A percentile compares a stretch with the other conserved stretches of the same genome.
Conservation (phyloP, 2,113 vertebrate genomes). For the Pseudolaguvia tuberculata region DNA sequence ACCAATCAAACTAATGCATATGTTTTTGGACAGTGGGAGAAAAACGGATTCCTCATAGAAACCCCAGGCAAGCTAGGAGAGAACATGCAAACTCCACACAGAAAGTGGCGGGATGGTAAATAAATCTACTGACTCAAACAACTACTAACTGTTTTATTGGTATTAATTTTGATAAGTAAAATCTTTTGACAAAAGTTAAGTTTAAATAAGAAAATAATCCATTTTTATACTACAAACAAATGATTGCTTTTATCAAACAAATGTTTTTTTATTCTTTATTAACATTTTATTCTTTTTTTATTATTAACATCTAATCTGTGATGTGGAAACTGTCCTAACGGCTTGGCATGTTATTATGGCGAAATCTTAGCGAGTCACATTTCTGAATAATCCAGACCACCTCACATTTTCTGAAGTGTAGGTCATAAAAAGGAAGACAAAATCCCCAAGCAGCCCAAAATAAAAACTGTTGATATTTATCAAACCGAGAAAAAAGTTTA, state of each 20-base stretch:
- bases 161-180: background rate
- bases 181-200: background rate
- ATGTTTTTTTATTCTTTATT: background rate
- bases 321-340: too few relatives aligned
- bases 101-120: too few relatives aligned
- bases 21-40: too few relatives aligned
- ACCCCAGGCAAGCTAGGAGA: too few relatives aligned
- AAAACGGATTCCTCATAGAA: too few relatives aligned
- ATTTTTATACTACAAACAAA: background rate
- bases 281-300: too few relatives aligned
- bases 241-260: background rate
- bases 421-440: background rate
- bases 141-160: background rate
- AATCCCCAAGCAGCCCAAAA: conserved; percentile 19
- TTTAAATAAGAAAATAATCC: background rate
- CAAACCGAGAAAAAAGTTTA: conserved; percentile 26
- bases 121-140: background rate
- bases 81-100: too few relatives aligned
- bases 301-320: too few relatives aligned
- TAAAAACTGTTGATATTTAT: conserved; percentile 7
- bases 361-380: background rate
- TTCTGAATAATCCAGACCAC: background rate
- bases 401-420: background rate
- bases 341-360: too few relatives aligned
- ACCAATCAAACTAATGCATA: too few relatives aligned